These are phyloP conservation scores for Odontothrips loti DNA, from an alignment of 2,888 invertebrate genomes.

Conservation along the genomic window DNA sequence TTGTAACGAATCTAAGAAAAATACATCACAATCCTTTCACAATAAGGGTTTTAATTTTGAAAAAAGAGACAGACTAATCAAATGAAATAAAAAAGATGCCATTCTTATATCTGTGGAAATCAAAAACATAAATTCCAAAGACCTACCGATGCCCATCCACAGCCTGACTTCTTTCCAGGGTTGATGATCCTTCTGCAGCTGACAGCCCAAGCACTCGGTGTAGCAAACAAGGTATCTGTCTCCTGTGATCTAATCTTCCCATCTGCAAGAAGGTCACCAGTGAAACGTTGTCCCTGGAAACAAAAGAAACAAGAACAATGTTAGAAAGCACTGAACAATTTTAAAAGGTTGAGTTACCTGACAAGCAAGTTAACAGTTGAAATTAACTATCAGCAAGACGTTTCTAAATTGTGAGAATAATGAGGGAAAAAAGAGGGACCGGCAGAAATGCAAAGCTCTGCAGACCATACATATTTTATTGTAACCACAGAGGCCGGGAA, in stretches of 20 bases:
- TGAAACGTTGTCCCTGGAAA: slow-evolving; percentile 78
- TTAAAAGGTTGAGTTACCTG: slow-evolving; percentile 21
- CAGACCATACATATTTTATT: neutral
- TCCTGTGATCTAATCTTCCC: slow-evolving; percentile 87
- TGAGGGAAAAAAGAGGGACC: slow-evolving; percentile 27
- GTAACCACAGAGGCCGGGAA: no score
- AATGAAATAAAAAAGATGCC: neutral
- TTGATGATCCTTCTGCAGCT: slow-evolving; percentile 87
- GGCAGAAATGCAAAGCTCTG: neutral
- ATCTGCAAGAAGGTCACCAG: slow-evolving; percentile 77
- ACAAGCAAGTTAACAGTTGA: neutral
- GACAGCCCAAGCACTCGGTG: slow-evolving; percentile 90
- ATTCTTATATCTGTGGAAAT: neutral
- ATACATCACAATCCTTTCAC: neutral
- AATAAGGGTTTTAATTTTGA: neutral
- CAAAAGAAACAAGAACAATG: slow-evolving; percentile 34
- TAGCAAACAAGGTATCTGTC: slow-evolving; percentile 79
- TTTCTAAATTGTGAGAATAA: slow-evolving; percentile 12
- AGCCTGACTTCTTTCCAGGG: slow-evolving; percentile 86
- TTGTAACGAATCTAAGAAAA: slow-evolving; percentile 57
- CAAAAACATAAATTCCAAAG: neutral
- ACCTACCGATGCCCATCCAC: slow-evolving; percentile 89
- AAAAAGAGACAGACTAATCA: neutral
- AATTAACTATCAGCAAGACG: neutral
- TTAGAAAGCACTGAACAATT: slow-evolving; percentile 29